Evolutionary conservation across 2,888 invertebrate genomes (phyloP).

Genomic region (Vanessa cardui): DNA sequence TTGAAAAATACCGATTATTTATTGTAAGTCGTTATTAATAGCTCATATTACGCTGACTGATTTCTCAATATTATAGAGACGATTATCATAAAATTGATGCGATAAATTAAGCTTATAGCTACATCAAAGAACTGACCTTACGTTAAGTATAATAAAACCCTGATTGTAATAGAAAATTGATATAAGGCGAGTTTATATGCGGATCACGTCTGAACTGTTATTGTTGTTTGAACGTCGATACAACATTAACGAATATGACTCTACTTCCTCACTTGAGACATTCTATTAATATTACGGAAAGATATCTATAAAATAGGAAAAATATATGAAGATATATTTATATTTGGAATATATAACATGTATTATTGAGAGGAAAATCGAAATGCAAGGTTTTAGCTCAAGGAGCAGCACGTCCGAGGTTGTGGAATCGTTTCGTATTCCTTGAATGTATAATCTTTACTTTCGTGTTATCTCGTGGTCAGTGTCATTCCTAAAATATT

Average conservation of each 20-base stretch:
- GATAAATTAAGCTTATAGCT: background rate
- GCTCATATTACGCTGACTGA: no score
- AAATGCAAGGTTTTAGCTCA: constrained; percentile 55
- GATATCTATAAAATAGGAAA: background rate
- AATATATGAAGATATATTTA: constrained; percentile 4
- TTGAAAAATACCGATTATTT: no score
- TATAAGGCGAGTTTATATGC: constrained; percentile 19
- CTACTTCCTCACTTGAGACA: constrained; percentile 20
- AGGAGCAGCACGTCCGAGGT: constrained; percentile 69
- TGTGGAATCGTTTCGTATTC: constrained; percentile 42
- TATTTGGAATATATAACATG: constrained; percentile 9
- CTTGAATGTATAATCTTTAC: constrained; percentile 30
- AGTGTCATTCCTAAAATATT: background rate
- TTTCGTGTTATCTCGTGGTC: constrained; percentile 23
- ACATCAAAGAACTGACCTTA: background rate
- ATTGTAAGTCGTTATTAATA: no score
- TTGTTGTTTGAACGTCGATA: constrained; percentile 21
- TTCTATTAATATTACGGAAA: background rate
- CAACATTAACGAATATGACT: constrained; percentile 9
- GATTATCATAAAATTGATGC: background rate
- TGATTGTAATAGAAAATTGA: background rate
- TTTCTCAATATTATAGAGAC: no score
- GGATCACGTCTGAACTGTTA: constrained; percentile 16
- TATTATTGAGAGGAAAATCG: constrained; percentile 48
- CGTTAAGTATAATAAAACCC: background rate